Base-by-base conservation (phyloP, 2,113 vertebrate genomes). In the Cairina moschata region DNA sequence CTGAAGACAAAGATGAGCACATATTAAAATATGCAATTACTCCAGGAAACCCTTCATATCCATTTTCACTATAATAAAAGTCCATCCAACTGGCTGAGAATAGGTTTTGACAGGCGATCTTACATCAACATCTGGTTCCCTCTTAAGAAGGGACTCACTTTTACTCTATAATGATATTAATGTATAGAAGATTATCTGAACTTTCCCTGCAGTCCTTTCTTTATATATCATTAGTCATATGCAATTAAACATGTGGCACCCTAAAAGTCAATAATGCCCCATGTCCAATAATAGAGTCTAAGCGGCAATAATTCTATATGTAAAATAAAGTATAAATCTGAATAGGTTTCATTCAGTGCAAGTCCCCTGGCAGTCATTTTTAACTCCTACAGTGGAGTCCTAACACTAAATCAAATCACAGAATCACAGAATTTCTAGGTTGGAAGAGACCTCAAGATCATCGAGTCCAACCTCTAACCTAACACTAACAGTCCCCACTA, bases 321-420 rank as follows among this genome's bases (percentile, higher is more conserved):
- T 54, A 71, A 81, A 81, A 77, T 36, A 5, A 72, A 50, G 4
- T 71, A 54, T 38, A 55, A 80, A 54, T 83, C 38, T 29, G 36
- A 55, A 29, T n/a, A 63, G 80, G 1, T 63, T 28, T 40, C 0
- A 0, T 7, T 17, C 67, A 29, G 7, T 48, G 11, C 38, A 75
- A 67, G 31, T 22, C 28, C 4, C 10, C 17, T 23, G 69, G 20
- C 26, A 88, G 56, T 48, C 8, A 63, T 46, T 52, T 59, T 59
- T 58, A 66, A 32, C 26, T 81, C 50, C 48, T 66, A 17, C 38
- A 29, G 1, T 31, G 8, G 3, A 73, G 4, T 83, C 31, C 11
- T 68, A 83, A 52, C 44, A 75, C 28, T 67, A 78, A 91, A 90
- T 69, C 36, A 90, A 31, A 81, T 87, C 34, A n/a, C n/a, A n/a